Evolutionary conservation across 2,797 vertebrate genomes (phyloP), one percentile per base, ranked within the genome.

Genomic region (Schizothorax lantsangensis): DNA sequence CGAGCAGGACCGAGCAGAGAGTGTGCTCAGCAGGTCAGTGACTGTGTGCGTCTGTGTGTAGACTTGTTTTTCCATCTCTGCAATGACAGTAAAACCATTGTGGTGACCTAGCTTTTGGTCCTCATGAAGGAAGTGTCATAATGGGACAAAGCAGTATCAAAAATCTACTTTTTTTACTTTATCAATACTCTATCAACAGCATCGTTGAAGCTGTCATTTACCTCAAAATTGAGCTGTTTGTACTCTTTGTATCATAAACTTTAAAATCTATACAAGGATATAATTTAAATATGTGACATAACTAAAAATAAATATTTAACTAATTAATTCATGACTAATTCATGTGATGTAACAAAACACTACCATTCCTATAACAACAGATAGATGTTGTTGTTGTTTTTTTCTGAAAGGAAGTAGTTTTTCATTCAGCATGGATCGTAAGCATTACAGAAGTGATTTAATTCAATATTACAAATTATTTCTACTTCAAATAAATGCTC

Each of bases 11-110:
- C 62, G 80, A 59, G 77, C 83, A 71, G 88, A 84, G 4, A 88
- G 77, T 69, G 85, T 80, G 69, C 14, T 88, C 15, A 89, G 88
- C 81, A 84, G 88, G 86, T 89, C 45, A 71, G 72, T 54, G n/a
- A 43, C 17, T 26, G 17, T 66, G 33, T 57, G 33, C 23, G 68
- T 59, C 17, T 83, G 43, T 82, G 21, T 79, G 54, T 79, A 52
- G 23, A 12, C 30, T 26, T 40, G 33, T 75, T 45, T 71, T 21
- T 74, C 15, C 43, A 66, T 47, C 36, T 47, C 11, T 26, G 11
- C 3, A 57, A n/a, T 78, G 6, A 78, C n/a, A 75, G 17, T 54
- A 78, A 66, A 66, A 33, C 40, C 62, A 71, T 45, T 36, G 45
- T 68, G 43, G 23, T 26, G 54, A 43, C 19, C 49, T 77, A 54